A percentile compares a stretch with the other conserved stretches of the same genome.
phyloP scores from a whole-genome alignment of 2,888 invertebrate genomes.

The Cheilosia impressa region DNA sequence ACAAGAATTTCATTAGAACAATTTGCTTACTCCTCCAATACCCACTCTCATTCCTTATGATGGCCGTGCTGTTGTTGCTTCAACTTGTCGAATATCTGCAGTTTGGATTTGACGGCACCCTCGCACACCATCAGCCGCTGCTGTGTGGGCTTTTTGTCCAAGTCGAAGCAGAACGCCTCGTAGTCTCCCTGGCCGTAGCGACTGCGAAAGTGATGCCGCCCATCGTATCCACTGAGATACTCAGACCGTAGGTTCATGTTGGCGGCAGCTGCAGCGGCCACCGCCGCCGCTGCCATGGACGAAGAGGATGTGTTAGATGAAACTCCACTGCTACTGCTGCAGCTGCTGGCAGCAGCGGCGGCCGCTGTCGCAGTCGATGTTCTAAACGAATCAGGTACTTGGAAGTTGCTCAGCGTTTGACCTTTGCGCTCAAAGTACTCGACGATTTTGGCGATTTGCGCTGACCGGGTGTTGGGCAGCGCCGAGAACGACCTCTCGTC shows the following conservation, averaged over 20 bases:
- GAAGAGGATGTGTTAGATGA: slow-evolving; percentile 74
- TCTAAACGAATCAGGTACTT: slow-evolving; percentile 81
- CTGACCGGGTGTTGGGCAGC: slow-evolving; percentile 85
- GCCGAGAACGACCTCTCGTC: slow-evolving; percentile 87
- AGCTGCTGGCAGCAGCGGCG: slow-evolving; percentile 67
- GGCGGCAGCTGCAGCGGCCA: slow-evolving; percentile 80
- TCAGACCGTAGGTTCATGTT: slow-evolving; percentile 81
- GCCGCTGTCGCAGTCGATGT: slow-evolving; percentile 76
- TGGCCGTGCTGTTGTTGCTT: slow-evolving; percentile 82
- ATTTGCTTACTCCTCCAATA: slow-evolving; percentile 44
- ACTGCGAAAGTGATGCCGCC: slow-evolving; percentile 80
- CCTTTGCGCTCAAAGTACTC: slow-evolving; percentile 94
- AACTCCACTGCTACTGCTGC: slow-evolving; percentile 71
- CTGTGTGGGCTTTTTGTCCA: slow-evolving; percentile 84
- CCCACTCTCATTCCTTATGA: slow-evolving; percentile 69
- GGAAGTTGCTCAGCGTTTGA: slow-evolving; percentile 85
- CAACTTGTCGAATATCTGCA: slow-evolving; percentile 92
- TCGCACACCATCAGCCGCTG: slow-evolving; percentile 91
- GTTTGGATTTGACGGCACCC: slow-evolving; percentile 93
- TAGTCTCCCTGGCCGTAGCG: slow-evolving; percentile 79
- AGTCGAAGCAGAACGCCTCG: slow-evolving; percentile 82
- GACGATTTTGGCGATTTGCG: slow-evolving; percentile 92
- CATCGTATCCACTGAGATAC: slow-evolving; percentile 80
- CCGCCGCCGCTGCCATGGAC: slow-evolving; percentile 68
- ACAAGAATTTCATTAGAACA: slow-evolving; percentile 33